phyloP scores from a whole-genome alignment of 2,888 invertebrate genomes.

The Nomada lathburiana region DNA sequence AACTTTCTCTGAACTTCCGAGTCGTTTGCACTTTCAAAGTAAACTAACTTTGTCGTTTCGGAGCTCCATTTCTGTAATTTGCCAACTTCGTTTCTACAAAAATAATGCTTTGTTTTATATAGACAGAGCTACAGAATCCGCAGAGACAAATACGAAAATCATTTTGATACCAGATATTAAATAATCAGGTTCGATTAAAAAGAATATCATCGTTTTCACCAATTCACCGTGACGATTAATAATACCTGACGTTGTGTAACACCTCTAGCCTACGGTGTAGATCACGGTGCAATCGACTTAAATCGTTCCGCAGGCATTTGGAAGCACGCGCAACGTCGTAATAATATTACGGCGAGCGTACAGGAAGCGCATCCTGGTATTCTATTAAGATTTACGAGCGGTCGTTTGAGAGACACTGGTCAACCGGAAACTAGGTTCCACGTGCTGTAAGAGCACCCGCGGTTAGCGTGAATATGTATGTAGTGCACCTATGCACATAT shows the following conservation, averaged over 20 bases:
- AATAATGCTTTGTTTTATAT: not conserved
- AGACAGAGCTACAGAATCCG: not conserved
- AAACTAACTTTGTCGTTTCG: not conserved
- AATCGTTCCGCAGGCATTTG: constrained; percentile 60
- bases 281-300: constrained; percentile 59
- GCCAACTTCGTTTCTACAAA: too few relatives aligned
- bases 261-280: not conserved
- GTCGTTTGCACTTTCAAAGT: not conserved
- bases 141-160: not conserved
- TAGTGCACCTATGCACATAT: constrained; percentile 56
- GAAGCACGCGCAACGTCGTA: constrained; percentile 62
- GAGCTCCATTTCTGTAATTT: not conserved
- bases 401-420: constrained; percentile 78
- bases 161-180: not conserved
- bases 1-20: not conserved
- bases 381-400: constrained; percentile 78
- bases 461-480: constrained; percentile 65
- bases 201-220: not conserved
- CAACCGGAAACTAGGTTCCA: constrained; percentile 76
- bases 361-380: constrained; percentile 62
- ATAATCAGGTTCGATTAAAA: not conserved
- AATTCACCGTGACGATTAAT: too few relatives aligned
- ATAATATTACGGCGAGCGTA: constrained; percentile 57
- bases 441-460: constrained; percentile 68
- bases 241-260: not conserved